These are phyloP conservation scores for Ectobius pallidus DNA, from an alignment of 2,888 invertebrate genomes.

Conservation along the genomic window DNA sequence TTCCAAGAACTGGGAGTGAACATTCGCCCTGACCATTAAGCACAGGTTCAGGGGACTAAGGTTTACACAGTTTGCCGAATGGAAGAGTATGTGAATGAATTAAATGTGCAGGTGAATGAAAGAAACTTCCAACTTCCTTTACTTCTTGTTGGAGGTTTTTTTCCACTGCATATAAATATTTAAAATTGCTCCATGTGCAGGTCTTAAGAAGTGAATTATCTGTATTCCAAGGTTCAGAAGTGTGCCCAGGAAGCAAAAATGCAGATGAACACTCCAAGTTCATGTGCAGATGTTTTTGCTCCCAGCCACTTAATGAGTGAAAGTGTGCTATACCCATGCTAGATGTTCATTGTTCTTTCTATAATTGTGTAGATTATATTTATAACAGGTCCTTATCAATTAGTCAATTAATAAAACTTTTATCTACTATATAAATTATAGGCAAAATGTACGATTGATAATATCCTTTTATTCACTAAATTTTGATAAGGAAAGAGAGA, in stretches of 20 bases:
- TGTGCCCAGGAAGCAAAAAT: conserved; percentile 16
- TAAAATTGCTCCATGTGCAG: conserved; percentile 3
- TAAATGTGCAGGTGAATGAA: conserved; percentile 20
- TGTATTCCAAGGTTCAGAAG: neutral
- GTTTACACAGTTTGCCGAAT: conserved; percentile 4
- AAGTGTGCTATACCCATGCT: too few species aligned
- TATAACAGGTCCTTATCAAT: too few species aligned
- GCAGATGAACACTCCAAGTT: conserved; percentile 12
- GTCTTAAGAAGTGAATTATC: conserved; percentile 1
- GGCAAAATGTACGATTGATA: too few species aligned
- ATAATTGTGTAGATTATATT: too few species aligned
- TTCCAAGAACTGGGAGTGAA: conserved; percentile 5
- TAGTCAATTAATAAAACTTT: too few species aligned
- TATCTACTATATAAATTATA: too few species aligned
- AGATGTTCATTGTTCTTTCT: too few species aligned
- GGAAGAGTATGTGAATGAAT: neutral
- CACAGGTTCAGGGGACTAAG: neutral
- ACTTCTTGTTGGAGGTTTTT: conserved; percentile 19
- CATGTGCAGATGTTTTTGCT: neutral
- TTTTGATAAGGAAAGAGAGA: too few species aligned
- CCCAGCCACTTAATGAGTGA: too few species aligned
- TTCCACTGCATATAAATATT: conserved; percentile 26
- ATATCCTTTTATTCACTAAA: too few species aligned
- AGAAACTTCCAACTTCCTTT: conserved; percentile 8
- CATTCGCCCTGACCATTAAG: neutral